Base-by-base conservation (phyloP, 2,113 vertebrate genomes). In the Ctenodactylus gundi region DNA sequence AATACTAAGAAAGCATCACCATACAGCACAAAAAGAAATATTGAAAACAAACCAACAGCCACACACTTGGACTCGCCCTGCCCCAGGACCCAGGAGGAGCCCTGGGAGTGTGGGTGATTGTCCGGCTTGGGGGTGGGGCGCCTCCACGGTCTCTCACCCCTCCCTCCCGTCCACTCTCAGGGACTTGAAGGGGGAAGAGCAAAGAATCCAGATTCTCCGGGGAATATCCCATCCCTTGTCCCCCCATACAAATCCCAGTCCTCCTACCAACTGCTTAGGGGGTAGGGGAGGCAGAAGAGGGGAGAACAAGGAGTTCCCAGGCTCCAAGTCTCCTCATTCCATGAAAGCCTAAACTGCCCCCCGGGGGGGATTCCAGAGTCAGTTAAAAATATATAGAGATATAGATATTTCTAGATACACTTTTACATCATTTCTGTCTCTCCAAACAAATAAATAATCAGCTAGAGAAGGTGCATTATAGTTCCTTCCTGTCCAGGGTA, bases 1-100 rank as follows among this genome's bases (percentile, higher is more conserved):
- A 98, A 98, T 98, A 98, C 98, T 97, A 98, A 97, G 97, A 98
- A 98, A 95, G 97, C 98, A 96, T 98, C 98, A 98, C 98, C 98
- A 88, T 98, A 98, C 97, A 98, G 98, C 98, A 98, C 98, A 94
- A 97, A 98, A 97, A 95, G 96, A 96, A 97, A 98, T 95, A 98
- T 86, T 86, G 92, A 97, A 97, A 97, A 97, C 94, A 39, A 96
- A 97, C 80, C 94, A 95, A 86, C 85, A 84, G 97, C 97, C 96
- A 85, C 97, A 98, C 98, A 96, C 96, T 88, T 97, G 97, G 97
- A 95, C 97, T 96, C 96, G 95, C 97, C 97, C 96, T 95, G 94
- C 97, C 97, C 97, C 92, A 94, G 96, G 96, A 96, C 96, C 89
- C 93, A 83, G 97, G 94, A 97, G 97, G 95, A 97, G 97, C 96